Base-by-base conservation (phyloP, 2,888 invertebrate species). In the Helicoverpa assulta region DNA sequence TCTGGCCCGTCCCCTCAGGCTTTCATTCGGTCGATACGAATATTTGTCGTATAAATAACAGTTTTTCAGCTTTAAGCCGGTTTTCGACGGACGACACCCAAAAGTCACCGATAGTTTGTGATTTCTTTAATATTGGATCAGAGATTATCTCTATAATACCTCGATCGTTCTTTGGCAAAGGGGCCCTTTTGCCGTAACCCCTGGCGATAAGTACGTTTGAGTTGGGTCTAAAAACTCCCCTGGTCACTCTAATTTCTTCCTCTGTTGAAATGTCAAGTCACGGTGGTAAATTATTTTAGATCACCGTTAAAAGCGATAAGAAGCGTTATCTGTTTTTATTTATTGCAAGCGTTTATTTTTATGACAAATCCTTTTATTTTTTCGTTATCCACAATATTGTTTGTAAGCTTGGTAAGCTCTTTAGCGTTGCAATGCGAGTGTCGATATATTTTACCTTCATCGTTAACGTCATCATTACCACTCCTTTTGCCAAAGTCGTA, bases 191-290 rank as follows among this genome's bases (percentile, higher is more conserved):
- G 29, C 95, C 95, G 82, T 91, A 95, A 70, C 94, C 95, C 73
- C 94, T 86, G 40, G 95, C 95, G 81, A 95, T 93, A 81, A 94
- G 93, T 65, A 94, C 86, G 76, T 93, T 93, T 73, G 93, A 89
- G 80, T 91, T 91, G 8, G 94, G 94, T 82, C 89, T 92, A 90
- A 95, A 94, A 50, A 89, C 88, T 70, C 91, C 91, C 81, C 94
- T 89, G 81, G 91, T 91, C 84, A 92, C 92, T 88, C 93, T 94
- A 79, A 94, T 90, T 88, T 93, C 92, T 79, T 91, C 92, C 83
- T 94, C 95, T 95, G 94, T 88, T 84, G 82, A 86, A 90, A 91
- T 86, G 75, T 65, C 80, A 89, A 89, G 78, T 85, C 83, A 84
- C 62, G 78, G 74, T 80, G 66, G 73, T 81, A 73, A 80, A 81